Percentiles rank a stretch among this genome's conserved stretches.
These are phyloP conservation scores for Callyntrura sp. DNA, from an alignment of 2,888 invertebrate species.

Conservation along the genomic window DNA sequence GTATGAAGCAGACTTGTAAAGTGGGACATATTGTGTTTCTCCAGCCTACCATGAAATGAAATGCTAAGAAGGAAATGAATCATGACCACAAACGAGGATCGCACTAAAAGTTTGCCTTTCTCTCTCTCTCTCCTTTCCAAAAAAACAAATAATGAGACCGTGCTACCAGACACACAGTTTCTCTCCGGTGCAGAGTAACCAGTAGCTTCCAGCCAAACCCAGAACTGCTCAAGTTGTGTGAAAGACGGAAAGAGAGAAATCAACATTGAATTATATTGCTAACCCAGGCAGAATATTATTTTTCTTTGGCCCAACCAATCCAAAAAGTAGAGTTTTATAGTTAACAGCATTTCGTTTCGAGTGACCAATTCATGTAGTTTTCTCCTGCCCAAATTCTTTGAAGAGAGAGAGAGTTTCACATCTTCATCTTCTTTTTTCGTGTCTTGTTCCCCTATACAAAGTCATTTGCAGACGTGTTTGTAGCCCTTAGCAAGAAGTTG, in stretches of 20 bases:
- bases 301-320: background rate
- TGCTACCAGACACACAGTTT: background rate
- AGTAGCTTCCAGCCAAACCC: too few relatives aligned
- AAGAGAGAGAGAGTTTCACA: background rate
- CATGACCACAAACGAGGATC: conserved; percentile 60
- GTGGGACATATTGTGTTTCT: conserved; percentile 65
- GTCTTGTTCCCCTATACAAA: background rate
- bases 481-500: background rate
- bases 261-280: background rate
- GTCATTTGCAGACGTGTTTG: too few relatives aligned
- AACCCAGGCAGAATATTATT: background rate
- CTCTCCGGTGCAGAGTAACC: too few relatives aligned
- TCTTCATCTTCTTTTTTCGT: background rate
- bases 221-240: too few relatives aligned
- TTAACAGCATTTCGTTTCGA: background rate
- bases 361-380: background rate
- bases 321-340: too few relatives aligned
- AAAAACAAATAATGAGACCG: conserved; percentile 22
- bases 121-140: conserved; percentile 19
- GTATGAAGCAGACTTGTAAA: conserved; percentile 38
- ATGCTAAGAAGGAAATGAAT: conserved; percentile 72
- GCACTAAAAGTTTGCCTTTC: background rate
- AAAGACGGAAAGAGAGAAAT: too few relatives aligned
- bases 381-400: too few relatives aligned
- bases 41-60: conserved; percentile 70